Base-by-base conservation (phyloP, 2,113 vertebrate species). In the Syngnathoides biaculeatus region DNA sequence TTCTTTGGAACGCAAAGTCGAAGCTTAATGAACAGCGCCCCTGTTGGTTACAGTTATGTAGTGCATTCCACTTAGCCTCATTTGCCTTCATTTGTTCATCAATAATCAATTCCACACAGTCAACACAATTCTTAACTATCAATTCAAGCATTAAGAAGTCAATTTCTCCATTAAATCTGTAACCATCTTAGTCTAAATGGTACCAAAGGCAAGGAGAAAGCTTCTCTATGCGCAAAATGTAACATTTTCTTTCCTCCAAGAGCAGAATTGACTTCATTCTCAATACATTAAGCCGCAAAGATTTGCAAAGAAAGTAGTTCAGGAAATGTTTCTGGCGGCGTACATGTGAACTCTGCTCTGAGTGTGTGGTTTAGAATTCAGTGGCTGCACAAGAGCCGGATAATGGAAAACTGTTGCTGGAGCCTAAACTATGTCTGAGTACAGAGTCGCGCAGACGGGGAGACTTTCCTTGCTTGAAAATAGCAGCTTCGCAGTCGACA, bases 401-500 rank as follows among this genome's bases (percentile, higher is more conserved):
- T 66, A 65, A 68, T 70, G 73, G 75, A 67, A 80, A 75, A 59
- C 24, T 65, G 68, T 66, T 72, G 71, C 72, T 56, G 47, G 30
- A 77, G 70, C 59, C 70, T 67, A 60, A 79, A 64, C 60, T 27
- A 60, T 74, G 73, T 60, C 67, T 78, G 74, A 73, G 70, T 15
- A 26, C 56, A 69, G 52, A 64, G 11, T 40, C 79, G 68, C 79
- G 35, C 63, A 76, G 64, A 73, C 56, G 74, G 71, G 83, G 64
- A 78, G 77, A 81, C 73, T 68, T 67, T 72, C 69, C 72, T 59
- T 35, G 69, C 47, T 75, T 79, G 76, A 81, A 84, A 88, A 84
- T 68, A 67, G 68, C 59, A 70, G 72, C 53, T 79, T 84, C 82
- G 74, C 59, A 60, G 71, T 52, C 72, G 77, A 70, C 74, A 79